Conservation (phyloP, 2,113 vertebrate species). For the Limnothrissa miodon region DNA sequence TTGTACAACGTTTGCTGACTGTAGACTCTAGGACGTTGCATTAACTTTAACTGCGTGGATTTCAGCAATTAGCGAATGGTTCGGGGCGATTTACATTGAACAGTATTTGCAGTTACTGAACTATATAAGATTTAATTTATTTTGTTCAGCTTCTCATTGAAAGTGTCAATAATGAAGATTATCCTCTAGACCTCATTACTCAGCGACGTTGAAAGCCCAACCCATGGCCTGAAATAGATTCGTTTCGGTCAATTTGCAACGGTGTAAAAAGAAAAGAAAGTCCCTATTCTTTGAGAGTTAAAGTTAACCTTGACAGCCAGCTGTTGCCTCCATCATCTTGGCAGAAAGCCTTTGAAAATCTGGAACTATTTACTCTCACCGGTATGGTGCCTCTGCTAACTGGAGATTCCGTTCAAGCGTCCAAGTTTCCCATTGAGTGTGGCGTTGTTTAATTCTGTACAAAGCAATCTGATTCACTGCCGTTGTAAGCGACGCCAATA, state of each 20-base stretch:
- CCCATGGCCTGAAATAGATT: slow-evolving; percentile 32
- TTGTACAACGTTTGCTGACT: too few species aligned
- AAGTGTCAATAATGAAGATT: slow-evolving; percentile 15
- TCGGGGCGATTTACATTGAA: neutral
- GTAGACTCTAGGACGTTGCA: too few species aligned
- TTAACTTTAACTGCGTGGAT: too few species aligned
- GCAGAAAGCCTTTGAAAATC: slow-evolving; percentile 3
- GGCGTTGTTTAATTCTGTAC: slow-evolving; percentile 9
- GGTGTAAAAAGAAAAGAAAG: slow-evolving; percentile 32
- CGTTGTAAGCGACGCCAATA: neutral
- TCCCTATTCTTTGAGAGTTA: slow-evolving; percentile 8
- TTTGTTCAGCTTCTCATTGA: neutral
- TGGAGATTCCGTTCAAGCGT: neutral
- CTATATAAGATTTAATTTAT: neutral
- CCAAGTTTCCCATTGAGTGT: neutral
- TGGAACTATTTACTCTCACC: slow-evolving; percentile 8
- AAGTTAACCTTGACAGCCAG: slow-evolving; percentile 42
- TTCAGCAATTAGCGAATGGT: too few species aligned
- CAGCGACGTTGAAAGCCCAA: slow-evolving; percentile 36
- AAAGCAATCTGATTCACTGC: slow-evolving; percentile 8
- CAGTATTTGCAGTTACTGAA: neutral
- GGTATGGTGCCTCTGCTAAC: slow-evolving; percentile 3
- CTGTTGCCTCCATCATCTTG: slow-evolving; percentile 37
- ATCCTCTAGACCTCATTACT: slow-evolving; percentile 33
- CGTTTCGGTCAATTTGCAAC: slow-evolving; percentile 35